Evolutionary conservation across 2,797 vertebrate species (phyloP), one percentile per base, ranked within the genome.

Genomic region (Chanos chanos): DNA sequence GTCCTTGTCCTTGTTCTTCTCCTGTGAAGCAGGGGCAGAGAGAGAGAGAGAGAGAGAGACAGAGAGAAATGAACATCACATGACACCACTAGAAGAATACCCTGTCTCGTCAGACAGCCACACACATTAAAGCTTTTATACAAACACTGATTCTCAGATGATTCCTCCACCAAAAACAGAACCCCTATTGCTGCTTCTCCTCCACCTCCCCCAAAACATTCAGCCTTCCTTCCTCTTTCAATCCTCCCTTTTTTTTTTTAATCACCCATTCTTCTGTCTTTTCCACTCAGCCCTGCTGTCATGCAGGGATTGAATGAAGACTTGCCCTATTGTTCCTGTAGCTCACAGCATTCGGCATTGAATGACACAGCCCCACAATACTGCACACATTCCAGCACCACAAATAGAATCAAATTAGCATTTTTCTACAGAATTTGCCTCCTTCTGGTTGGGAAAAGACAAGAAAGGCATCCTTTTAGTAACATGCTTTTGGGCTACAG

Each of bases 1-100:
- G 87, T 98, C 97, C 87, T 94, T 98, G 89, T 98, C 94, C 89
- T 95, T 89, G 78, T 87, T 90, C 79, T 91, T 91, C 70, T 90
- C 90, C 88, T 91, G 73, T 33, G 61, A 3, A 71, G 52, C 21
- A 13, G 1, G 24, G 1, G 39, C 57, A 58, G 19, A 48, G 3
- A 61, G 7, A n/a, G 21, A 37, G 12, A 3, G 3, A 34, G 62
- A 57, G 3, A 65, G 15, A 31, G 12, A 48, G 36, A 47, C 3
- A 43, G 19, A 52, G 4, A 43, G 30, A 22, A 19, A 24, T 22
- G 30, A 59, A 31, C 12, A 37, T 33, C 19, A 33, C 33, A 44
- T 18, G 24, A 25, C 16, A n/a, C n/a, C n/a, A 49, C 40, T 22
- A n/a, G 4, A 61, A 34, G 54, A 54, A 48, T 16, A 30, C 12